A percentile compares a stretch with the other conserved stretches of the same genome.
These are phyloP conservation scores for Druon quercuslanigerum DNA, from an alignment of 1,140 invertebrate genomes.

Conservation along the genomic window DNA sequence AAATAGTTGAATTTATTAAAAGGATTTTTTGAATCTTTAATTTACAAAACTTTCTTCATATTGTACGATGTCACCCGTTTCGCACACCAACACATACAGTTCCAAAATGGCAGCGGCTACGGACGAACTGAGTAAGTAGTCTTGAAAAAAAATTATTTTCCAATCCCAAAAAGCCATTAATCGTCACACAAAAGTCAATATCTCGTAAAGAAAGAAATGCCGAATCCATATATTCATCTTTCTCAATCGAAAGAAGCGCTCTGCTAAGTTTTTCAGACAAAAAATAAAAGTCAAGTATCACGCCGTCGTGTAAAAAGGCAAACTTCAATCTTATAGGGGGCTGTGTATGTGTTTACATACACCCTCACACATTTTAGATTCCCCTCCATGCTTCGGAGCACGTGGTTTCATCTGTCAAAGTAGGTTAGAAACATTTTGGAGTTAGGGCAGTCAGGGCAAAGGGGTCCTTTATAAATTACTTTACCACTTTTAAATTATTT, in stretches of 20 bases:
- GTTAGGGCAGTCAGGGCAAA: background rate
- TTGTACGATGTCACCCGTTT: slow-evolving; percentile 19
- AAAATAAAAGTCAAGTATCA: slow-evolving; percentile 59
- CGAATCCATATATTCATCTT: background rate
- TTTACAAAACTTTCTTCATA: background rate
- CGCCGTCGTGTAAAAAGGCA: slow-evolving; percentile 42
- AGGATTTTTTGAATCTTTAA: background rate
- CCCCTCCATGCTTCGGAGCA: slow-evolving; percentile 13
- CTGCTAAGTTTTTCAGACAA: background rate
- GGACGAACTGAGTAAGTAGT: slow-evolving; percentile 76
- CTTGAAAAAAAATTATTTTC: slow-evolving; percentile 41
- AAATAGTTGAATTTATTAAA: too few relatives aligned
- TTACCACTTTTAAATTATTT: too few relatives aligned
- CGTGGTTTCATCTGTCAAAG: slow-evolving; percentile 41
- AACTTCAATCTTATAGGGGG: slow-evolving; percentile 44
- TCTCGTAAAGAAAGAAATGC: background rate
- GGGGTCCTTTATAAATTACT: too few relatives aligned
- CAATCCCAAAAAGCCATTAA: slow-evolving; percentile 27
- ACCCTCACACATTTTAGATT: background rate
- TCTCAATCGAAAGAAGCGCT: background rate
- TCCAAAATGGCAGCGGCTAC: slow-evolving; percentile 75
- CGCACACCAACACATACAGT: slow-evolving; percentile 33
- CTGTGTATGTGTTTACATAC: slow-evolving; percentile 15
- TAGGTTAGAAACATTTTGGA: background rate
- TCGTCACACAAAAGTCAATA: background rate